Evolutionary conservation across 2,797 vertebrate species (phyloP).

Genomic region (Halcyon leucocephala): DNA sequence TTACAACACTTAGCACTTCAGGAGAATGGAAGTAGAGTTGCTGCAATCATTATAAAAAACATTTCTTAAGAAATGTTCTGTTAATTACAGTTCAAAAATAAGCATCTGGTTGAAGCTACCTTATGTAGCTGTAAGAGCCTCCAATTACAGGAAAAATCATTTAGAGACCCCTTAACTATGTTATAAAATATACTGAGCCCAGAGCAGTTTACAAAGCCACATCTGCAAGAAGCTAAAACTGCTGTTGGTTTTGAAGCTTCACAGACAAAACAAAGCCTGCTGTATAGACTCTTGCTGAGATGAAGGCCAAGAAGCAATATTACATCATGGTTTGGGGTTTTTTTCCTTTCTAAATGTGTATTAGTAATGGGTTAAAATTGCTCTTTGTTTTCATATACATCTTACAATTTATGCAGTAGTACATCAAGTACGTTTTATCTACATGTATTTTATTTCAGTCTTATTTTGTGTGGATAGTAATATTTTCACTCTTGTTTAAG

Average conservation of each 20-base stretch:
- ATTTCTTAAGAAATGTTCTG: slow-evolving; percentile 50
- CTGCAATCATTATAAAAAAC: slow-evolving; percentile 58
- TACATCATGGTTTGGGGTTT: neutral
- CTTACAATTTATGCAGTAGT: neutral
- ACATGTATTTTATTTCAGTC: neutral
- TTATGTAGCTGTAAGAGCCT: slow-evolving; percentile 29
- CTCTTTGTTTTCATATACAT: neutral
- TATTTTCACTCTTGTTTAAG: neutral
- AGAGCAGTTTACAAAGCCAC: neutral
- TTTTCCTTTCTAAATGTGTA: neutral
- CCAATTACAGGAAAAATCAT: slow-evolving; percentile 40
- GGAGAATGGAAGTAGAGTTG: slow-evolving; percentile 29
- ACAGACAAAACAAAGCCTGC: neutral
- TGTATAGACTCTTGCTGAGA: neutral
- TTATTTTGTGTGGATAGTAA: neutral
- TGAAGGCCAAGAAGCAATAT: neutral
- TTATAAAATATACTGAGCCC: neutral
- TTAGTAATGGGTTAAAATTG: neutral
- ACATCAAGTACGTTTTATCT: neutral
- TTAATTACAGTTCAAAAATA: slow-evolving; percentile 69
- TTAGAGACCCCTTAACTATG: slow-evolving; percentile 52
- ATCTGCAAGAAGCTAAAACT: neutral
- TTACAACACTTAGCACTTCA: slow-evolving; percentile 51
- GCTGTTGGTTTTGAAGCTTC: neutral
- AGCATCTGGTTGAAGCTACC: slow-evolving; percentile 61